Conservation (phyloP, 2,797 vertebrate species). For the Tiaroga cobitis region DNA sequence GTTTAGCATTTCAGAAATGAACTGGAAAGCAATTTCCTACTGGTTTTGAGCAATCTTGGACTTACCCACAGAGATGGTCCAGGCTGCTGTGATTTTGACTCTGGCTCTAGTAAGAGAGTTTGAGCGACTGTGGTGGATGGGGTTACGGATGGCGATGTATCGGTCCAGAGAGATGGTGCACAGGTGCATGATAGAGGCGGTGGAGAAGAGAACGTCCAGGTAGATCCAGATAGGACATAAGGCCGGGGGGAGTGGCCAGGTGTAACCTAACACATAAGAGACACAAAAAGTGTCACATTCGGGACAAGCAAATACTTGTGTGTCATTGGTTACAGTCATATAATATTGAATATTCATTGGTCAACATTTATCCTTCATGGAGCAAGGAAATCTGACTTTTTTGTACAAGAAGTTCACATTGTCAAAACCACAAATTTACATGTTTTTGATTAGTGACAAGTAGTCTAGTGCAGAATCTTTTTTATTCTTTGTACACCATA, state of each 20-base stretch:
- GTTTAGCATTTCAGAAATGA: slow-evolving; percentile 23
- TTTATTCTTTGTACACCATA: neutral
- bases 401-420: neutral
- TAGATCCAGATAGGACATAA: slow-evolving; percentile 95
- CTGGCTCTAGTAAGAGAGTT: slow-evolving; percentile 94
- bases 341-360: neutral
- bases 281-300: slow-evolving; percentile 22
- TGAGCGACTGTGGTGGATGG: slow-evolving; percentile 93
- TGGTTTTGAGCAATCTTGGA: slow-evolving; percentile 21
- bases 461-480: neutral
- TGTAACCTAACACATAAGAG: slow-evolving; percentile 78
- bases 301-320: neutral
- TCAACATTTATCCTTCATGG: neutral
- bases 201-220: slow-evolving; percentile 95
- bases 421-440: neutral
- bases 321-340: neutral
- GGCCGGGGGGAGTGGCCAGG: slow-evolving; percentile 88
- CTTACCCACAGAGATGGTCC: slow-evolving; percentile 96
- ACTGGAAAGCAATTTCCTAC: slow-evolving; percentile 9
- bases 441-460: neutral
- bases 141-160: slow-evolving; percentile 93
- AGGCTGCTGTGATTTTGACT: slow-evolving; percentile 92
- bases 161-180: slow-evolving; percentile 96
- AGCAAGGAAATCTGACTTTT: neutral
- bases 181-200: slow-evolving; percentile 96